Conservation (phyloP, 1,140 invertebrate species). For the Brevipalpus yothersi region DNA sequence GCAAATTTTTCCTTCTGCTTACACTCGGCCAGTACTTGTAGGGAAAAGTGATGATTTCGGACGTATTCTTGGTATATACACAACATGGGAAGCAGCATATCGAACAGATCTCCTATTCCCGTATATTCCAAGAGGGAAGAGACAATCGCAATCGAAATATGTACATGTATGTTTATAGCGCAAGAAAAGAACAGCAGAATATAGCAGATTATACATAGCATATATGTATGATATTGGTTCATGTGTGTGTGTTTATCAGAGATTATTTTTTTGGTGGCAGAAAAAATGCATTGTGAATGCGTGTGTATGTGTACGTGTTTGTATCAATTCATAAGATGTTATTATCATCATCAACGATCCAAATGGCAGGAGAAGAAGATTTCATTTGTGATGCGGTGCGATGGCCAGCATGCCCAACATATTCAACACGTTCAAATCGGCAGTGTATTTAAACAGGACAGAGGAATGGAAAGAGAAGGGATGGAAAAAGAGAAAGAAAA, state of each 20-base stretch:
- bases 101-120: slow-evolving; percentile 58
- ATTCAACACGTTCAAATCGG: too few species aligned
- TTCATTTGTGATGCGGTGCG: too few species aligned
- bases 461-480: too few species aligned
- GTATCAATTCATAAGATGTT: neutral
- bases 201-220: neutral
- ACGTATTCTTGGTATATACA: slow-evolving; percentile 87
- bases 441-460: too few species aligned
- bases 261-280: neutral
- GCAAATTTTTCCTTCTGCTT: slow-evolving; percentile 61
- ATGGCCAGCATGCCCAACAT: too few species aligned
- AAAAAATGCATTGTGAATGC: neutral
- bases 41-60: slow-evolving; percentile 70
- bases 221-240: too few species aligned
- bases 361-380: too few species aligned
- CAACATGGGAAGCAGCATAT: slow-evolving; percentile 77
- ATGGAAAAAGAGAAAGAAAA: too few species aligned
- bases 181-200: neutral
- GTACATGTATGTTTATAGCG: neutral
- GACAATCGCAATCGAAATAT: neutral
- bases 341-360: too few species aligned
- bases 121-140: neutral
- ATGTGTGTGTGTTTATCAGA: too few species aligned
- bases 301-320: neutral
- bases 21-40: slow-evolving; percentile 76